Percentiles rank a stretch among this genome's conserved stretches.
Evolutionary conservation across 1,140 invertebrate species (phyloP).

Genomic region (Nixonia krombeini): DNA sequence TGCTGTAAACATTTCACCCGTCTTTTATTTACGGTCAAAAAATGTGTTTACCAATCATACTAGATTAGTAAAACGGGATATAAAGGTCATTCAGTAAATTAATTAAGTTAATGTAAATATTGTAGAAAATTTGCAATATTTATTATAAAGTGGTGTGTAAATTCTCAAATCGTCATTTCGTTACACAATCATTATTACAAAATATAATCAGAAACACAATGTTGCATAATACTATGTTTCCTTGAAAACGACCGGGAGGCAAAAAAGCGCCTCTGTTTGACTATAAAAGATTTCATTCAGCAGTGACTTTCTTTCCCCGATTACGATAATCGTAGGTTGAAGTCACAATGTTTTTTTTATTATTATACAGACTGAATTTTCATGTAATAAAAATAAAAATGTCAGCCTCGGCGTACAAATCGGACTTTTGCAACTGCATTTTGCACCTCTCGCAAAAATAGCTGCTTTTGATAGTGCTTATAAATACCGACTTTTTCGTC

Average conservation of each 20-base stretch:
- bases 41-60: no score
- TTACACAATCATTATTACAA: neutral
- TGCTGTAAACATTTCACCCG: no score
- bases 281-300: neutral
- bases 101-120: no score
- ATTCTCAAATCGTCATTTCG: neutral
- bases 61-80: neutral
- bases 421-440: neutral
- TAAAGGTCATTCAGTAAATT: no score
- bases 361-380: no score
- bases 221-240: conserved; percentile 23
- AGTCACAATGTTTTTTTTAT: neutral
- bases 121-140: no score
- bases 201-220: conserved; percentile 13
- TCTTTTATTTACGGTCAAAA: neutral
- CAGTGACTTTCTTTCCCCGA: neutral
- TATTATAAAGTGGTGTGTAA: no score
- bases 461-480: no score
- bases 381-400: no score
- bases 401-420: no score
- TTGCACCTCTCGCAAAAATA: neutral
- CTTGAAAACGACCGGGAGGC: neutral
- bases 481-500: no score
- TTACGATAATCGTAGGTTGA: neutral
- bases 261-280: no score